Base-by-base conservation (phyloP, 2,113 vertebrate genomes). In the Cryptotis parvus region DNA sequence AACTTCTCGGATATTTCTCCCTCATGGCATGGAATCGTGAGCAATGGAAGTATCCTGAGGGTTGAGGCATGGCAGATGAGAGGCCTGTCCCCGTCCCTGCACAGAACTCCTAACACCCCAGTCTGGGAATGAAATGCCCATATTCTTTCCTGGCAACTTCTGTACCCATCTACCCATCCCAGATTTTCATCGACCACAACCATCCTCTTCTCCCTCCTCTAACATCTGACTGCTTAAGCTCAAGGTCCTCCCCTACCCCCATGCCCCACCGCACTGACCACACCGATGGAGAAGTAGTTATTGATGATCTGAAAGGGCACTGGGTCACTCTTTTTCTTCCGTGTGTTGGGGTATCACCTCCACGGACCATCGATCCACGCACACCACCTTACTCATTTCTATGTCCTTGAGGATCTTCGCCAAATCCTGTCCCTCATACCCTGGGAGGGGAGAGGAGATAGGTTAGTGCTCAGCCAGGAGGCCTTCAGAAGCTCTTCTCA, bases 271-370 rank as follows among this genome's bases (percentile, higher is more conserved):
- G 61, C 63, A 94, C 99, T 97, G 95, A 99, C 99, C 97, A 99
- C 99, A 88, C 99, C 99, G 3, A 99, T 99, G 72, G 99, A 99
- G 97, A 99, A 99, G 97, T 99, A 99, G 97, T 99, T 99, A 97
- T 99, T 99, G 97, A 99, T 99, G 96, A 99, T 99, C 66, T 99
- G 98, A 35, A 99, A 99, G 9, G 99, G 99, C 63, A 99, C 98
- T 0, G 98, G 99, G 94, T 99, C 99, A 2, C 99, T 98, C 90
- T 98, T 96, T n/a, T 92, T 98, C 99, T 94, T 97, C 90, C 4
- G 96, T 97, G 94, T 98, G 97, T 24, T 98, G 97, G 0, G 98
- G 97, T 91, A 98, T 98, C 92, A 99, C 99, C 96, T 98, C 97
- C 92, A 99, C 95, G 1, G 97, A 98, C 99, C 99, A 99, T 72